These are phyloP conservation scores for Rhagonycha lutea DNA, from an alignment of 2,888 invertebrate genomes.

Conservation along the genomic window DNA sequence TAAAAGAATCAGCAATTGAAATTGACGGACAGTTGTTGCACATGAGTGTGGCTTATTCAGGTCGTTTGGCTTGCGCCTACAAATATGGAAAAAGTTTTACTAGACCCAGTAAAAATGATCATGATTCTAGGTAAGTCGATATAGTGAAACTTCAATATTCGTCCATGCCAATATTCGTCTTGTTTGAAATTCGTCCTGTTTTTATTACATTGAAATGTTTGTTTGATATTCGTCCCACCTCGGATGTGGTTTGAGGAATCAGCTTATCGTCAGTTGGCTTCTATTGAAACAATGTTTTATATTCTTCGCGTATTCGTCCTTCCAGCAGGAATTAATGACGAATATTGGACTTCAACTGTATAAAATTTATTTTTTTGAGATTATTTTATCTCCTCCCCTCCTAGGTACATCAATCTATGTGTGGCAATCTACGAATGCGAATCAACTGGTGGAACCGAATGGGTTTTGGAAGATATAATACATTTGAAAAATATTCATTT, in stretches of 20 bases:
- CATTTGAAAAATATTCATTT: conserved; percentile 90
- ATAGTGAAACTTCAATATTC: too few species aligned
- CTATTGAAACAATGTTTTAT: too few species aligned
- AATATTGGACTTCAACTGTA: neutral
- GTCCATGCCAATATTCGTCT: too few species aligned
- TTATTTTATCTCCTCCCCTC: neutral
- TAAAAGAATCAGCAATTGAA: conserved; percentile 66
- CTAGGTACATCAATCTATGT: conserved; percentile 78
- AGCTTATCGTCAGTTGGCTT: too few species aligned
- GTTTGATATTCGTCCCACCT: too few species aligned
- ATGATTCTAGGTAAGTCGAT: conserved; percentile 65
- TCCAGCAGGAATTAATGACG: too few species aligned
- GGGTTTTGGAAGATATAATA: conserved; percentile 95
- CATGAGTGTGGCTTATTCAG: conserved; percentile 96
- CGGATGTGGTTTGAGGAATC: too few species aligned
- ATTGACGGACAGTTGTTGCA: conserved; percentile 79
- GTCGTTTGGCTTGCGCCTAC: conserved; percentile 96
- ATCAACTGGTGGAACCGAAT: conserved; percentile 93
- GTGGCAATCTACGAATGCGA: conserved; percentile 99
- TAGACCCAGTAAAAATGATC: conserved; percentile 73
- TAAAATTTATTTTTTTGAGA: neutral
- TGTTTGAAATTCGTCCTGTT: too few species aligned
- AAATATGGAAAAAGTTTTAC: conserved; percentile 91
- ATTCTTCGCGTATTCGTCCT: too few species aligned
- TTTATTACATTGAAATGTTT: too few species aligned